Evolutionary conservation across 2,113 vertebrate species (phyloP), one percentile per base, ranked within the genome.

Genomic region (Oriolus oriolus): DNA sequence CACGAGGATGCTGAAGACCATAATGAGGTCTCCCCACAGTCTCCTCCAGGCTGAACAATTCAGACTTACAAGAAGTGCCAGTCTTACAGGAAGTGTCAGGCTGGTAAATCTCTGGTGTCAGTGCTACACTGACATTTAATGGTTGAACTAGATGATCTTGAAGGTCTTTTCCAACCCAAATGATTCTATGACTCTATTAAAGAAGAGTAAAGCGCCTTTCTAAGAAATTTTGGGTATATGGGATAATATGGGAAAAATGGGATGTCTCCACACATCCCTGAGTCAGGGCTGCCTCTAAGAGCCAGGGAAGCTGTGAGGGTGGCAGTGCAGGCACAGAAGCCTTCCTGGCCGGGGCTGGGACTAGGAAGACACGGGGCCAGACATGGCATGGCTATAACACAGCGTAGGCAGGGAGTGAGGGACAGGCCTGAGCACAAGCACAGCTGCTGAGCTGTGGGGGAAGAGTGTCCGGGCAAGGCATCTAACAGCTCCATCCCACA

Each of bases 1-100:
- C 15, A 5, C 0, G 0, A 42, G 12, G 10, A 56, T 23, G 21
- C 3, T 63, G 79, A 11, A 56, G n/a, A 69, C 22, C 6, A 9
- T 22, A 17, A 3, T 20, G 31, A 69, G 27, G 26, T 53, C 35
- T 63, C 31, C n/a, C 24, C 47, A 2, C 17, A 31, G 15, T 54
- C 41, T 69, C 35, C 31, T 61, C 22, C 31, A 77, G 31, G 22
- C 31, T 49, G 63, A 69, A 27, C 12, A 69, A 42, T 49, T 68
- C 5, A 54, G 9, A 27, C 30, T 61, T 54, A 42, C 2, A 47
- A n/a, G n/a, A 68, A 75, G n/a, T 39, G 24, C 18, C 22, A 49
- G 19, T 53, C 41, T 80, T 66, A 50, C 16, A 74, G 42, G 44
- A 81, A 50, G 8, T 52, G 24, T 66, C 64, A 52, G 35, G 20